A percentile compares a stretch with the other conserved stretches of the same genome.
These are phyloP conservation scores for Neoitamus cyanurus DNA, from an alignment of 2,888 invertebrate genomes.

Conservation along the genomic window DNA sequence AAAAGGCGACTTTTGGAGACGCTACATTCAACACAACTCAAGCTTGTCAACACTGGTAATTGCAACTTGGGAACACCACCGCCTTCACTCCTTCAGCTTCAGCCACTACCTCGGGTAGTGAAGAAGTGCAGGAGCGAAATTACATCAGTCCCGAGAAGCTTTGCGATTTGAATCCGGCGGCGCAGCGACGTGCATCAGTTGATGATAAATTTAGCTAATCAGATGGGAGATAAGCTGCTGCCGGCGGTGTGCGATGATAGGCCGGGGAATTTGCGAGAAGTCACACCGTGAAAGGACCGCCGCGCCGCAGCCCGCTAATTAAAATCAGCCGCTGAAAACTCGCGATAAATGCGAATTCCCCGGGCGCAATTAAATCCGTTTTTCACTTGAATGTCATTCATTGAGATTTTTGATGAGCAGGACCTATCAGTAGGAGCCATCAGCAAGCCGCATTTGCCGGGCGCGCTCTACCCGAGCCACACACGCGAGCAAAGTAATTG, in stretches of 20 bases:
- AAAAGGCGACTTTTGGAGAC: no score
- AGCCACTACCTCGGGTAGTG: neutral
- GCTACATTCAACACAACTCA: neutral
- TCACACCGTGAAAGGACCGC: slow-evolving; percentile 34
- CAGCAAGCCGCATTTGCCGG: slow-evolving; percentile 10
- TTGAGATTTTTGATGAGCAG: slow-evolving; percentile 42
- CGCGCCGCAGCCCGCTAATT: slow-evolving; percentile 20
- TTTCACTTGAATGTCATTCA: slow-evolving; percentile 47
- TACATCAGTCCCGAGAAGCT: neutral
- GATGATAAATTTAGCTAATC: slow-evolving; percentile 45
- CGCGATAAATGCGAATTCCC: slow-evolving; percentile 32
- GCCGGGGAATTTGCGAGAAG: slow-evolving; percentile 22
- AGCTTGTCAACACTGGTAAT: neutral
- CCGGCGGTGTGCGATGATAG: slow-evolving; percentile 23
- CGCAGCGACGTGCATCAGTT: slow-evolving; percentile 14
- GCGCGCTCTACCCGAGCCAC: slow-evolving; percentile 12
- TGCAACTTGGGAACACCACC: no score
- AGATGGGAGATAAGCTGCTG: slow-evolving; percentile 31
- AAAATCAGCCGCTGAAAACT: slow-evolving; percentile 38
- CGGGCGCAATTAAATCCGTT: slow-evolving; percentile 42
- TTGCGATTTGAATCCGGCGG: neutral
- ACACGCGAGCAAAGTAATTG: slow-evolving; percentile 40
- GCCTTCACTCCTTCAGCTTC: no score
- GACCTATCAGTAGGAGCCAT: slow-evolving; percentile 42
- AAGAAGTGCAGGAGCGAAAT: neutral